A percentile compares a stretch with the other conserved stretches of the same genome.
phyloP scores from a whole-genome alignment of 2,888 invertebrate species.

The Quadriops clusia region DNA sequence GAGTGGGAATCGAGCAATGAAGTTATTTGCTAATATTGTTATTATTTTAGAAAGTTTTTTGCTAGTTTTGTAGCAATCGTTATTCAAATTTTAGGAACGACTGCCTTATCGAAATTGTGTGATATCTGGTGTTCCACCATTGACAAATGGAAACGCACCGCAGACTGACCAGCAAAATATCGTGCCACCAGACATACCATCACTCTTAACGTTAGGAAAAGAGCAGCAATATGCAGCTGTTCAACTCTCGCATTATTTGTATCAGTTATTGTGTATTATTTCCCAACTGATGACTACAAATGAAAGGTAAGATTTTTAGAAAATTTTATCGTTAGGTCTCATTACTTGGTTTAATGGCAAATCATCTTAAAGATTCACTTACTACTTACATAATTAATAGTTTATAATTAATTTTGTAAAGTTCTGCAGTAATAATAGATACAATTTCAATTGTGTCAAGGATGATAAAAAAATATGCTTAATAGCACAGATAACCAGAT shows the following conservation, averaged over 20 bases:
- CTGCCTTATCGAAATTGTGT: conserved; percentile 42
- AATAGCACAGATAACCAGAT: too few species aligned
- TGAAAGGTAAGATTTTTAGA: conserved; percentile 50
- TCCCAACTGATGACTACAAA: conserved; percentile 84
- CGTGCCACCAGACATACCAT: conserved; percentile 33
- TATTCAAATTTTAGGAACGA: conserved; percentile 30
- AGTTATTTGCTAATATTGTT: too few species aligned
- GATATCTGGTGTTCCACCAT: conserved; percentile 37
- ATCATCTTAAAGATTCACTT: too few species aligned
- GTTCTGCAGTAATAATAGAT: too few species aligned
- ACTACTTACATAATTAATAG: too few species aligned
- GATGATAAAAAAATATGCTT: too few species aligned
- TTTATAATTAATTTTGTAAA: too few species aligned
- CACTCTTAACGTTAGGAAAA: conserved; percentile 39
- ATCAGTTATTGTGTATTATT: conserved; percentile 76
- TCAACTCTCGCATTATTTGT: conserved; percentile 75
- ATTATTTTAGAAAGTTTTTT: too few species aligned
- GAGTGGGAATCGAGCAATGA: too few species aligned
- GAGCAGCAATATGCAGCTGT: conserved; percentile 65
- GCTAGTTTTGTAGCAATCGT: too few species aligned
- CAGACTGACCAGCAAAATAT: conserved; percentile 17
- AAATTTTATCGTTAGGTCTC: not conserved
- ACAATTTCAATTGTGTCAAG: too few species aligned
- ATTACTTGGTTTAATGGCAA: not conserved
- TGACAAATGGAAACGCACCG: conserved; percentile 31